Percentiles rank a stretch among this genome's conserved stretches.
phyloP scores from a whole-genome alignment of 1,140 invertebrate genomes.

The Atta cephalotes region DNA sequence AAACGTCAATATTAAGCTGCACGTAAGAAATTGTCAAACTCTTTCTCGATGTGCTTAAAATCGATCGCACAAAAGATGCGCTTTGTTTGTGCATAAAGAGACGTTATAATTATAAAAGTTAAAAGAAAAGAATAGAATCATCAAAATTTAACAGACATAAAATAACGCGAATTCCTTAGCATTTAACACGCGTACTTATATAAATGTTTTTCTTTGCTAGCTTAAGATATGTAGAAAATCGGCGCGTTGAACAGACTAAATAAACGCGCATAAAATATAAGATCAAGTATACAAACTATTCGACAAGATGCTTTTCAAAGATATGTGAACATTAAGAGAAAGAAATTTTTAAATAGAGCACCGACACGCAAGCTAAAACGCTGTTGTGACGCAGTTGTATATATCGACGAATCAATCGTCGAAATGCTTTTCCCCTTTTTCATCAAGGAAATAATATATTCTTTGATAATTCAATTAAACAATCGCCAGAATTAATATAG shows the following conservation, averaged over 20 bases:
- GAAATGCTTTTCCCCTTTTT: neutral
- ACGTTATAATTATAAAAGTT: slow-evolving; percentile 7
- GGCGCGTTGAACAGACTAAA: neutral
- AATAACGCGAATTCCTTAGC: neutral
- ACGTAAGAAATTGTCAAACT: slow-evolving; percentile 17
- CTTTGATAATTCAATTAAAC: neutral
- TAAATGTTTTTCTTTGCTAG: neutral
- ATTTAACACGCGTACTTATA: slow-evolving; percentile 1
- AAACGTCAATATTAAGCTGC: neutral
- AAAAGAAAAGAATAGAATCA: neutral
- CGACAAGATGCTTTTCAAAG: neutral
- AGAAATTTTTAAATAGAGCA: slow-evolving; percentile 5
- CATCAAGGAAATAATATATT: neutral
- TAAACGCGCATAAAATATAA: neutral
- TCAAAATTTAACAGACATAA: slow-evolving; percentile 20
- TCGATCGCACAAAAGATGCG: neutral
- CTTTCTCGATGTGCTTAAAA: neutral
- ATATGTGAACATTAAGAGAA: slow-evolving; percentile 6
- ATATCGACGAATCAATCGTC: neutral
- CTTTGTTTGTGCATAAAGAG: slow-evolving; percentile 9
- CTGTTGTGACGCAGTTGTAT: neutral
- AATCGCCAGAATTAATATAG: neutral
- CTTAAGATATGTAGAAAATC: neutral
- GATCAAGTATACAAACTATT: neutral
- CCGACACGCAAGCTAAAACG: neutral